Evolutionary conservation across 2,888 invertebrate species (phyloP).

Genomic region (Pseudoips prasinana): DNA sequence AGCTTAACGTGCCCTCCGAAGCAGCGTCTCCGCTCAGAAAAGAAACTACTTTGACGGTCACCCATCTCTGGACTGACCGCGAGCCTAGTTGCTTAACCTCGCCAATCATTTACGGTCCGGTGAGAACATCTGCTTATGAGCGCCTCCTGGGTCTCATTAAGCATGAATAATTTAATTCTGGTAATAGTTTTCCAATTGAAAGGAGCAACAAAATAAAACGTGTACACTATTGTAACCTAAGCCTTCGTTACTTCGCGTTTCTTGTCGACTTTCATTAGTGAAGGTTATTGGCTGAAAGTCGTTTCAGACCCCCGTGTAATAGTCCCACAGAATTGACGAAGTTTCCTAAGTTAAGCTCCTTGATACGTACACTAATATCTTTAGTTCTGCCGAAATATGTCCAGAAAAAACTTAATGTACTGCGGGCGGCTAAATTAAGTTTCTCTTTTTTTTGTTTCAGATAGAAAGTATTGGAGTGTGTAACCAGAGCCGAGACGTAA

Average conservation of each 20-base stretch:
- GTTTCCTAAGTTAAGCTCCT: conserved; percentile 13
- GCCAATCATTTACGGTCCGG: too few species aligned
- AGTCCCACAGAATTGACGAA: conserved; percentile 28
- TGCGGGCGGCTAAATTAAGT: conserved; percentile 3
- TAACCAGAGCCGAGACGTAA: conserved; percentile 14
- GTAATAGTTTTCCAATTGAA: too few species aligned
- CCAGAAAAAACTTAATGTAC: neutral
- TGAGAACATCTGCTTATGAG: too few species aligned
- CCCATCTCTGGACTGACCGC: too few species aligned
- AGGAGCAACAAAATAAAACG: conserved; percentile 21
- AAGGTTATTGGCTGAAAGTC: conserved; percentile 43
- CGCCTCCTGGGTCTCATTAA: too few species aligned
- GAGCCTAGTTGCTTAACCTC: too few species aligned
- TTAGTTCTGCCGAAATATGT: conserved; percentile 1
- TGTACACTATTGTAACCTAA: conserved; percentile 33
- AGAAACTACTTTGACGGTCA: too few species aligned
- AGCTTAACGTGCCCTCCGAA: too few species aligned
- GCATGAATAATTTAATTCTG: too few species aligned
- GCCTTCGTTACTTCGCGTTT: conserved; percentile 34
- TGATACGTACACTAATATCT: conserved; percentile 8
- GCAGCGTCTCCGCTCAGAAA: too few species aligned
- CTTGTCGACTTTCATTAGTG: conserved; percentile 59
- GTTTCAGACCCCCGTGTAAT: conserved; percentile 26
- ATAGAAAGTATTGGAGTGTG: conserved; percentile 1
- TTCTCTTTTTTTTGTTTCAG: conserved; percentile 23